Percentiles rank a stretch among this genome's conserved stretches.
phyloP scores from a whole-genome alignment of 2,888 invertebrate species.

The Altica lythri region DNA sequence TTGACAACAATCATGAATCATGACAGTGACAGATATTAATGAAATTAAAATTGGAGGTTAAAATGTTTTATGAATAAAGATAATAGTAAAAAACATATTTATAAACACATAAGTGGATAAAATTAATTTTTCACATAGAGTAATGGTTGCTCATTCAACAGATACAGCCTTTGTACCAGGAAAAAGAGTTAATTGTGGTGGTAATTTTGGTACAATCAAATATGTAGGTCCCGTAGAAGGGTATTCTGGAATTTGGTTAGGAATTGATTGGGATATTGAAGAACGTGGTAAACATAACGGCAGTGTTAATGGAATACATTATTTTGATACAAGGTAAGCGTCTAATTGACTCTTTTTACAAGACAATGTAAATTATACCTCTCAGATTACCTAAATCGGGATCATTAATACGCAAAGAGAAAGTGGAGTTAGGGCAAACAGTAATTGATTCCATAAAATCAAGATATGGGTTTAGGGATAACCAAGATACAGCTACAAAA shows the following conservation, averaged over 20 bases:
- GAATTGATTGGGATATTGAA: conserved; percentile 96
- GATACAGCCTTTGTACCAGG: conserved; percentile 43
- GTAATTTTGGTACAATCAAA: conserved; percentile 66
- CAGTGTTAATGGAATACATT: conserved; percentile 75
- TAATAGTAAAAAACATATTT: too few relatives aligned
- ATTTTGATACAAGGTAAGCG: conserved; percentile 73
- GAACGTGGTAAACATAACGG: conserved; percentile 93
- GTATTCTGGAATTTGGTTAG: conserved; percentile 80
- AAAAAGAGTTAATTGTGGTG: conserved; percentile 51
- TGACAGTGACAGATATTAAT: too few relatives aligned
- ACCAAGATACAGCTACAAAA: conserved; percentile 65
- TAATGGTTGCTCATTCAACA: conserved; percentile 19
- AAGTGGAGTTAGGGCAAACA: conserved; percentile 73
- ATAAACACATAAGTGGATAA: too few relatives aligned
- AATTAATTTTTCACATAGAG: neutral
- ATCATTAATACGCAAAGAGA: conserved; percentile 85
- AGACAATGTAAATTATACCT: neutral
- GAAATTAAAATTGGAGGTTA: too few relatives aligned
- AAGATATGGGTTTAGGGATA: conserved; percentile 66
- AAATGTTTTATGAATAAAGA: too few relatives aligned
- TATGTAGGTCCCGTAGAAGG: conserved; percentile 77
- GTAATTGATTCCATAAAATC: conserved; percentile 75
- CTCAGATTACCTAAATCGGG: conserved; percentile 77
- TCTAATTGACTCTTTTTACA: too few relatives aligned
- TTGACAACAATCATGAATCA: too few relatives aligned